Percentiles rank a stretch among this genome's conserved stretches.
phyloP scores from a whole-genome alignment of 1,140 invertebrate genomes.

The Lepidostoma basale region DNA sequence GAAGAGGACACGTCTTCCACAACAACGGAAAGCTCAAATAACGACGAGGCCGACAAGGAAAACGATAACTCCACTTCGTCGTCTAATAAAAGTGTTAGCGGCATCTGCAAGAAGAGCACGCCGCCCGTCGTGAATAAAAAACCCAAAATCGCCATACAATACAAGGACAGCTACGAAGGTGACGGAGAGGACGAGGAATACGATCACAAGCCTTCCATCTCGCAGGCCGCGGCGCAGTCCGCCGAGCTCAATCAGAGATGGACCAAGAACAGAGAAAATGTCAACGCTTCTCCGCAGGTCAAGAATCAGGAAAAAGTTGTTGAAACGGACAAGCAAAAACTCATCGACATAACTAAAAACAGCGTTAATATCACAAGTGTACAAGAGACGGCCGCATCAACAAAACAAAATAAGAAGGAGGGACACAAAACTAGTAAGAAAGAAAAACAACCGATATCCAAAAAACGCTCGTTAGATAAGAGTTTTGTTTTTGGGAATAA shows the following conservation, averaged over 20 bases:
- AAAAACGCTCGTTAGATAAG: slow-evolving; percentile 42
- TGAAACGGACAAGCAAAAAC: slow-evolving; percentile 38
- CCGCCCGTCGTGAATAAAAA: slow-evolving; percentile 28
- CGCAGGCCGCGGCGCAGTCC: slow-evolving; percentile 3
- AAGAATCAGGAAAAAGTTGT: slow-evolving; percentile 21
- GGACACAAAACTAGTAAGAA: slow-evolving; percentile 33
- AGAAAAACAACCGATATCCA: slow-evolving; percentile 36
- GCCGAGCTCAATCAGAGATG: slow-evolving; percentile 36
- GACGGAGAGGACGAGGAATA: slow-evolving; percentile 47
- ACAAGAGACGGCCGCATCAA: slow-evolving; percentile 13
- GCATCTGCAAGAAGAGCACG: slow-evolving; percentile 26
- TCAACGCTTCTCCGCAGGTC: slow-evolving; percentile 3
- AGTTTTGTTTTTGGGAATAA: slow-evolving; percentile 39
- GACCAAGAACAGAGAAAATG: slow-evolving; percentile 41
- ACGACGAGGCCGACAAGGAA: slow-evolving; percentile 45
- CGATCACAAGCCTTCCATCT: slow-evolving; percentile 40
- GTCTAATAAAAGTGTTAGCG: slow-evolving; percentile 25
- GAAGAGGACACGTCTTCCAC: slow-evolving; percentile 46
- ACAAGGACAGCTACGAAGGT: slow-evolving; percentile 45
- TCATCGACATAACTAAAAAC: slow-evolving; percentile 28
- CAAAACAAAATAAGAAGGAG: slow-evolving; percentile 34
- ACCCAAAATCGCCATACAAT: slow-evolving; percentile 35
- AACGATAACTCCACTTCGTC: slow-evolving; percentile 43
- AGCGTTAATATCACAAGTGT: slow-evolving; percentile 16
- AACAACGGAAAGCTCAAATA: slow-evolving; percentile 45